Conservation (phyloP, 2,888 invertebrate species). For the Anthophora plumipes region DNA sequence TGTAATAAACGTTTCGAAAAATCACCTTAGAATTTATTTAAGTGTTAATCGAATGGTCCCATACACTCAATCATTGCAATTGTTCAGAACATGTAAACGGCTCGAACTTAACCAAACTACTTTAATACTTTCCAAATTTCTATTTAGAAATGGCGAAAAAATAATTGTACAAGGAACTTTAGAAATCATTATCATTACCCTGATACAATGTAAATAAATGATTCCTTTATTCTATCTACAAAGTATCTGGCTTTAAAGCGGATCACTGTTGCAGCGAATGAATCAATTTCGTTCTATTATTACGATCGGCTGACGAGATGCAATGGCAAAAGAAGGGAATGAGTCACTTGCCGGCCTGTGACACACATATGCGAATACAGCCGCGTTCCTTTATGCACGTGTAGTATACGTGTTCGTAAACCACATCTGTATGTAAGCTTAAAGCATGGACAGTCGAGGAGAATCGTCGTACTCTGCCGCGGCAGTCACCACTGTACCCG, state of each 20-base stretch:
- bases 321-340: slow-evolving; percentile 76
- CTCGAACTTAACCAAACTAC: background rate
- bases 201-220: background rate
- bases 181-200: background rate
- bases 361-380: slow-evolving; percentile 57
- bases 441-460: slow-evolving; percentile 29
- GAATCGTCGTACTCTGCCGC: slow-evolving; percentile 34
- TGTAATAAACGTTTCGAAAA: too few species aligned
- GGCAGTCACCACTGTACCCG: slow-evolving; percentile 42
- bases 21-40: too few species aligned
- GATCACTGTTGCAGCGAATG: slow-evolving; percentile 62
- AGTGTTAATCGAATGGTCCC: background rate
- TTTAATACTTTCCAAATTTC: background rate
- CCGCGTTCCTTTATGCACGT: slow-evolving; percentile 33
- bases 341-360: slow-evolving; percentile 75
- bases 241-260: slow-evolving; percentile 39
- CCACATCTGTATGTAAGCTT: slow-evolving; percentile 15
- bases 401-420: slow-evolving; percentile 26
- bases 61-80: background rate
- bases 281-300: slow-evolving; percentile 80
- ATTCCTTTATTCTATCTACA: slow-evolving; percentile 4
- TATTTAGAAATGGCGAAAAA: background rate
- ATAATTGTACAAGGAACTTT: background rate
- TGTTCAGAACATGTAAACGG: background rate
- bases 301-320: slow-evolving; percentile 76